phyloP scores from a whole-genome alignment of 1,140 invertebrate species.

The Goniozus legneri region DNA sequence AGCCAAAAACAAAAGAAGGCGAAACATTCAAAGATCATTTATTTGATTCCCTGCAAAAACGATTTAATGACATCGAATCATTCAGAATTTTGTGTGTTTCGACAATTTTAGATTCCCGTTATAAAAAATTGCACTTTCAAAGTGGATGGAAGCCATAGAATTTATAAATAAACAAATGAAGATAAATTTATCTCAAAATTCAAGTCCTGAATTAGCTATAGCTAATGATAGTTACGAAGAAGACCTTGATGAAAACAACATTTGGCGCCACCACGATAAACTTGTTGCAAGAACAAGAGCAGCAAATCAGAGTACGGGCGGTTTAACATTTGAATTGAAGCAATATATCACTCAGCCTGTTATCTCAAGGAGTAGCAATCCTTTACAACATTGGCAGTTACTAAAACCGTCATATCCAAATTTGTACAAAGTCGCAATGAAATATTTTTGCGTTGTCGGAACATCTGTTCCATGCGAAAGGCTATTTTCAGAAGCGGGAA shows the following conservation, averaged over 20 bases:
- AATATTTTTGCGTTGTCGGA: slow-evolving; percentile 35
- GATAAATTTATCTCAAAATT: background rate
- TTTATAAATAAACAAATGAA: background rate
- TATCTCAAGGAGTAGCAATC: slow-evolving; percentile 32
- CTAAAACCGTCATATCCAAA: slow-evolving; percentile 36
- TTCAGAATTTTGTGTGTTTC: slow-evolving; percentile 26
- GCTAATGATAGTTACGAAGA: background rate
- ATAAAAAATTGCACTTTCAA: slow-evolving; percentile 38
- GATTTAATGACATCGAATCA: slow-evolving; percentile 32
- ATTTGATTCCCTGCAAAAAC: slow-evolving; percentile 25
- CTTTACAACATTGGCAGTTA: slow-evolving; percentile 40
- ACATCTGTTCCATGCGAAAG: slow-evolving; percentile 43
- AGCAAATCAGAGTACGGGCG: background rate
- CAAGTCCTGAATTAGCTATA: background rate
- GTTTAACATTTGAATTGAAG: slow-evolving; percentile 4
- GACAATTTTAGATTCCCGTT: slow-evolving; percentile 41
- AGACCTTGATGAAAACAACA: background rate
- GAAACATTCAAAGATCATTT: slow-evolving; percentile 16
- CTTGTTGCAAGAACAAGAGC: background rate
- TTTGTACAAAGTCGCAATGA: slow-evolving; percentile 32
- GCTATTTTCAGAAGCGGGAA: slow-evolving; percentile 40
- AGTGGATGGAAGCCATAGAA: background rate
- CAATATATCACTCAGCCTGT: slow-evolving; percentile 19
- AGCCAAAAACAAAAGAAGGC: slow-evolving; percentile 23
- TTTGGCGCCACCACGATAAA: slow-evolving; percentile 7